Conservation (phyloP, 2,113 vertebrate genomes). For the Amphiprion percula region DNA sequence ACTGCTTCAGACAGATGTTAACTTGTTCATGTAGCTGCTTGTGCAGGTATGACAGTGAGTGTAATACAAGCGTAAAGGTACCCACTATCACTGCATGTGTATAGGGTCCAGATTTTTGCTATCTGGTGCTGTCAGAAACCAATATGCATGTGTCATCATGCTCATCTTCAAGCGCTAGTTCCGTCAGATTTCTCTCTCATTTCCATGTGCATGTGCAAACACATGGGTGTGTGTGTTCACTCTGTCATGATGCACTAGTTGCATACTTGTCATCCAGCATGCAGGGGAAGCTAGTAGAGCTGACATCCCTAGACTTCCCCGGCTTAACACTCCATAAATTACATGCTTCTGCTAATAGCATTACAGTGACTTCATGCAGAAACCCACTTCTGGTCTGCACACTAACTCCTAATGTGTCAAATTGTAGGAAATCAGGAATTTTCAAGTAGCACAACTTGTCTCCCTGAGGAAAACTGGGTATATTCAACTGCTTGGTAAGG, state of each 20-base stretch:
- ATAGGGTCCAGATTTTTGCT: neutral
- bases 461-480: neutral
- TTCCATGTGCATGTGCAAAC: constrained; percentile 3
- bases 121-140: neutral
- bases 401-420: constrained; percentile 39
- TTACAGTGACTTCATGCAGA: constrained; percentile 53
- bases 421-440: constrained; percentile 30
- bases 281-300: constrained; percentile 42
- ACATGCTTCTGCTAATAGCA: constrained; percentile 67
- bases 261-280: constrained; percentile 47
- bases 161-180: constrained; percentile 42
- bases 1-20: neutral
- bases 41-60: too few species aligned
- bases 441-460: constrained; percentile 15
- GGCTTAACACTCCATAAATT: constrained; percentile 69
- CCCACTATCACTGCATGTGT: neutral
- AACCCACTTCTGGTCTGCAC: constrained; percentile 40
- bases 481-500: constrained; percentile 9
- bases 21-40: neutral
- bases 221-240: constrained; percentile 27
- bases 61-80: too few species aligned
- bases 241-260: constrained; percentile 41
- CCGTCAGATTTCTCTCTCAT: constrained; percentile 37
- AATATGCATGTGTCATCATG: constrained; percentile 43
- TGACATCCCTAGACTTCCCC: constrained; percentile 63